Evolutionary conservation across 2,113 vertebrate species (phyloP), one percentile per base, ranked within the genome.

Genomic region (Vulpes ferrilata): DNA sequence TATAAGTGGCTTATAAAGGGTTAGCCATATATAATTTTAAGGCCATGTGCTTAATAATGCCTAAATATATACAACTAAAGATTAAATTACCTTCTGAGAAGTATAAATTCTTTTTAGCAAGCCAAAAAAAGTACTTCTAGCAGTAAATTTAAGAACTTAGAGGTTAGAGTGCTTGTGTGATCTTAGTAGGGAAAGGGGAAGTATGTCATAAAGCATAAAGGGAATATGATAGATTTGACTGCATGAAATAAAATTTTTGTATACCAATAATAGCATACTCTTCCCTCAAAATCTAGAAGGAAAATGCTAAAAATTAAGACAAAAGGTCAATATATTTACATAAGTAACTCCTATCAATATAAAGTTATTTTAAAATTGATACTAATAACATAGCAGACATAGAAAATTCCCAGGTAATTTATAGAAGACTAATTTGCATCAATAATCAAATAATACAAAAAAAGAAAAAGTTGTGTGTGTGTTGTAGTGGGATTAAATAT

Each of bases 341-440:
- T 73, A 76, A 95, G 30, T 32, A 93, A 64, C 4, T 53, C 25
- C 53, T 69, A 74, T 64, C 15, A 91, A 67, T 32, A 48, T 51
- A n/a, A 83, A 90, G 88, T 84, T 79, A 83, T 93, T 82, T 71
- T 82, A 22, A 73, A 93, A 93, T 55, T 57, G 6, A 38, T 59
- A 30, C 8, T 80, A 53, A 48, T 69, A 93, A 27, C 4, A 25
- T 76, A 88, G 25, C 10, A 13, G 2, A 48, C 23, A 51, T 27
- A 84, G 64, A 23, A 32, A 5, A 51, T 43, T 92, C 12, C 43
- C 4, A 83, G 27, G 62, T 76, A 89, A 78, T 57, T 67, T 57
- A 84, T 23, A 84, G 80, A 65, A 59, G 3, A 67, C 10, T 74
- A 73, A 60, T 30, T 60, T 71, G 5, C 3, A 87, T 3, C 20